A percentile compares a stretch with the other conserved stretches of the same genome.
Conservation (phyloP, 2,888 invertebrate species). For the Cyclophora punctaria region DNA sequence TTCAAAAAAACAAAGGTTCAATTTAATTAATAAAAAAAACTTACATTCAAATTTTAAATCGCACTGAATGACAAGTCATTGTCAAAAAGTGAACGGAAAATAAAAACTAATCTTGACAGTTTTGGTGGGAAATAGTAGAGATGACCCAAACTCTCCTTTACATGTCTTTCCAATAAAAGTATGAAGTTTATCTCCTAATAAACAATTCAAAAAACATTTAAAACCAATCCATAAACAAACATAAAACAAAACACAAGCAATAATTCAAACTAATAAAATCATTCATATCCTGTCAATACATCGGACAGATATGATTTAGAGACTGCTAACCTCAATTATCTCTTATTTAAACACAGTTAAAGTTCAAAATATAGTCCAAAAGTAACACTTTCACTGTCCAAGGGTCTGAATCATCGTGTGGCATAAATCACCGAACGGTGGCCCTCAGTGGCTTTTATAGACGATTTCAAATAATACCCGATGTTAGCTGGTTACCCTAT, state of each 20-base stretch:
- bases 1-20: too few species aligned
- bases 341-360: conserved; percentile 8
- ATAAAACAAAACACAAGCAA: conserved; percentile 24
- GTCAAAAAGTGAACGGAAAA: too few species aligned
- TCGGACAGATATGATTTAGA: conserved; percentile 58
- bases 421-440: conserved; percentile 60
- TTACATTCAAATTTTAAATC: too few species aligned
- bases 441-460: conserved; percentile 45
- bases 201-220: too few species aligned
- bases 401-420: conserved; percentile 28
- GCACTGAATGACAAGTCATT: too few species aligned
- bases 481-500: conserved; percentile 17
- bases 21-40: too few species aligned
- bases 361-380: conserved; percentile 1
- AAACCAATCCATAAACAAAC: conserved; percentile 3
- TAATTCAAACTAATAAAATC: conserved; percentile 40
- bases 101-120: too few species aligned
- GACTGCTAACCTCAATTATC: conserved; percentile 11
- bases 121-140: too few species aligned
- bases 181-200: background rate
- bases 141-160: too few species aligned
- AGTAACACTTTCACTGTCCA: conserved; percentile 54
- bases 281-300: conserved; percentile 70
- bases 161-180: too few species aligned
- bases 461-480: conserved; percentile 39